Evolutionary conservation across 2,888 invertebrate species (phyloP), one percentile per base, ranked within the genome.

Genomic region (Brachynemurus nebulosus): DNA sequence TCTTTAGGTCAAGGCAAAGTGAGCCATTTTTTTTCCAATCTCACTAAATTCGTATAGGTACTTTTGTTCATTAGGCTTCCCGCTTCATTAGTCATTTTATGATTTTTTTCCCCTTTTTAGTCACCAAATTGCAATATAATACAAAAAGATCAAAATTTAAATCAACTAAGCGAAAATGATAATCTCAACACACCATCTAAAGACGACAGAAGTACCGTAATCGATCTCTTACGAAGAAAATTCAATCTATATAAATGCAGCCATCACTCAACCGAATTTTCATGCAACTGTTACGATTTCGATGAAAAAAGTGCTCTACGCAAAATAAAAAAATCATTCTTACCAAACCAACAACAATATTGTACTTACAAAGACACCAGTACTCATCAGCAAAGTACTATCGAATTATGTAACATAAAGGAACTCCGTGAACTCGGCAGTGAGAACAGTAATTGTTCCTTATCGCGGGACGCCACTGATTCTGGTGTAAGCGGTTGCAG

Each of bases 401-500:
- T 62, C 37, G 59, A 60, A 46, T 50, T 65, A 50, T 62, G 65
- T 47, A 64, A 65, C 50, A 63, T 69, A 51, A 66, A 66, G 47
- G 68, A 68, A 54, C 67, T 67, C 55, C 59, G 66, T 16, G 67
- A 67, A 52, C 64, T 64, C 52, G 60, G 47, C 14, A 65, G 69
- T 50, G 64, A 63, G 38, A 65, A 59, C 40, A 60, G 64, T 47
- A 60, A 63, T 9, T 61, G 63, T 45, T 64, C 66, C 17, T 30
- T 18, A 21, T 35, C 21, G 12, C 20, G 42, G 2, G 44, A 23
- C 8, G 70, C 71, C 53, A 65, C 67, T 50, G 69, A 70, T 51
- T 67, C 66, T 2, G 66, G 66, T 1, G 53, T 67, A 17, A 69
- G 70, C 30, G 68, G 68, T 40, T 72, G 71, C 53, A 69, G 69